Evolutionary conservation across 2,888 invertebrate species (phyloP), one percentile per base, ranked within the genome.

Genomic region (Cantharis lateralis): DNA sequence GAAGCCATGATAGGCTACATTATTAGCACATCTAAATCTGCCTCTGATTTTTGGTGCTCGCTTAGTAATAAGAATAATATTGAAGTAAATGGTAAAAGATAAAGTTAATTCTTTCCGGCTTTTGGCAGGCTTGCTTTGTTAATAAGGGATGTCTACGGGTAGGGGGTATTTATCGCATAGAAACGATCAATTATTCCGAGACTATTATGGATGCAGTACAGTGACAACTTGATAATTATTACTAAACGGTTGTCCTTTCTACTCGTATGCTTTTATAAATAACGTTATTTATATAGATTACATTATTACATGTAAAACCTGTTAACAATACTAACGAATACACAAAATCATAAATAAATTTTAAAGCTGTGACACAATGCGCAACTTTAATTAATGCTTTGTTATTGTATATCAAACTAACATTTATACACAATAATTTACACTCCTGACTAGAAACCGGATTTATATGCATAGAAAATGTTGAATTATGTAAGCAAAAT

Each of bases 211-310:
- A 76, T 72, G 72, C 76, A 72, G 71, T 69, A 71, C 81, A 80
- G 78, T 82, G 82, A 82, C 82, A 82, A 80, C 73, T 76, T 78
- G 80, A 82, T 82, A 82, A 82, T 82, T 82, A 82, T 82, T 81
- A 82, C 82, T 81, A 82, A 82, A 82, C 80, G 82, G 76, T 78
- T 79, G 74, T 74, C 71, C 62, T 26, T 61, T 72, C 20, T 73
- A 64, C 71, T 62, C 32, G 28, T 48, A 18, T 18, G 69, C 70
- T 68, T 32, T 48, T 66, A 68, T 71, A 69, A 68, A 71, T 48
- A 32, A 71, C 48, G 62, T 75, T 71, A 75, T 75, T 75, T 69
- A 69, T 69, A 69, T 69, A 26, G 32, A 32, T 69, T 69, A 69
- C 69, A 69, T 69, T 32, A 16, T 66, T 66, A 66, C 64, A 66